Base-by-base conservation (phyloP, 2,113 vertebrate genomes). In the Pomatostomus ruficeps region DNA sequence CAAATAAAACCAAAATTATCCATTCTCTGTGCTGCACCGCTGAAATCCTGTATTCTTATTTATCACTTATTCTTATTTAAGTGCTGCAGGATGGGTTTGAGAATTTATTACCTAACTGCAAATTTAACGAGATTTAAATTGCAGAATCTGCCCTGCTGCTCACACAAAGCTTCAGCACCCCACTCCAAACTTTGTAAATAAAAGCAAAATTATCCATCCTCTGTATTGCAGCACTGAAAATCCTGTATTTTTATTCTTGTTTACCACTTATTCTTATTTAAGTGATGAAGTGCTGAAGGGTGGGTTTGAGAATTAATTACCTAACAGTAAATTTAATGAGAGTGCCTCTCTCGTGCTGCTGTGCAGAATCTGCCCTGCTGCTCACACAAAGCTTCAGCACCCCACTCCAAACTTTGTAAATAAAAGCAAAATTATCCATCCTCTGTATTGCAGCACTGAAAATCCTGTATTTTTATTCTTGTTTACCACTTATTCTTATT, bases 31-130 rank as follows among this genome's bases (percentile, higher is more conserved):
- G 11, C 63, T 49, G n/a, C 1, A 0, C 52, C 42, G 87, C 21
- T 26, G 38, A n/a, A n/a, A 24, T 14, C 14, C 16, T 11, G 0
- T 1, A 5, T 4, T 55, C n/a, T n/a, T n/a, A n/a, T n/a, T n/a
- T n/a, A n/a, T n/a, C n/a, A n/a, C n/a, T n/a, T n/a, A n/a, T n/a
- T n/a, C n/a, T n/a, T n/a, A n/a, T n/a, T n/a, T 8, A 36, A 82
- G n/a, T 0, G 4, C 4, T 28, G 24, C 51, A 51, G 46, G 24
- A 9, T 6, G 9, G 4, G 29, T 8, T 74, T 16, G 31, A 63
- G 52, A 58, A 68, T 29, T 24, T 58, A 81, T 62, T 23, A 76
- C n/a, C 67, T 23, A 20, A 35, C 22, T 14, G 6, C n/a, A 45
- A 59, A 76, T 18, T 40, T 24, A 54, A 0, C 9, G 21, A 76